Base-by-base conservation (phyloP, 2,113 vertebrate species). In the Silurus asotus region DNA sequence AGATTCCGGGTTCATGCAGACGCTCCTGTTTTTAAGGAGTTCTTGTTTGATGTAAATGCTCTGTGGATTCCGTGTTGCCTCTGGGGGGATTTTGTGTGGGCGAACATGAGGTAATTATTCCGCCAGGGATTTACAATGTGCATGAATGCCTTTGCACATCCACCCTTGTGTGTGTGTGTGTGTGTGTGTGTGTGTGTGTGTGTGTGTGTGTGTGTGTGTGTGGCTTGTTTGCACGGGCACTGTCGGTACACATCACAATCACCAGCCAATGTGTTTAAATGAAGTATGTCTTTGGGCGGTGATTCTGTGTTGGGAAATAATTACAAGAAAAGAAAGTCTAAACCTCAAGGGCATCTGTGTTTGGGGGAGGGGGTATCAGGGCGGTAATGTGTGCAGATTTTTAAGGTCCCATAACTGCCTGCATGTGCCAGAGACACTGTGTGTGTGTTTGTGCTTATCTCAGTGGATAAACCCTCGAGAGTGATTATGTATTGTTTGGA, bases 281-380 rank as follows among this genome's bases (percentile, higher is more conserved):
- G 93, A 94, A 93, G 87, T 91, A 85, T 90, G 90, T 92, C 94
- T 92, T 92, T 88, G 88, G 92, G 94, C 91, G 89, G 90, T 82
- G 89, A 90, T 89, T 90, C 91, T 92, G 90, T 93, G 94, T 94
- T 95, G 94, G 93, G 92, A 94, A 94, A 93, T 93, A 92, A 93
- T 95, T 94, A 93, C 92, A 92, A 93, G 89, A 92, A 91, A 89
- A 91, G 89, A 89, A 91, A 94, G 92, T 90, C 67, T 84, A 79
- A 45, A 84, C 91, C 93, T 91, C 86, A 83, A 51, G 87, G 92
- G 88, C 92, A 92, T 84, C 84, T 87, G 59, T 88, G 87, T 74
- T 90, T 89, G 89, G 75, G 69, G 87, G 37, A 37, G 2, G 37
- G 37, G 37, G 37, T 37, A 37, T 37, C 37, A 37, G 37, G 37